Evolutionary conservation across 2,113 vertebrate genomes (phyloP), one percentile per base, ranked within the genome.

Genomic region (Scomber scombrus): DNA sequence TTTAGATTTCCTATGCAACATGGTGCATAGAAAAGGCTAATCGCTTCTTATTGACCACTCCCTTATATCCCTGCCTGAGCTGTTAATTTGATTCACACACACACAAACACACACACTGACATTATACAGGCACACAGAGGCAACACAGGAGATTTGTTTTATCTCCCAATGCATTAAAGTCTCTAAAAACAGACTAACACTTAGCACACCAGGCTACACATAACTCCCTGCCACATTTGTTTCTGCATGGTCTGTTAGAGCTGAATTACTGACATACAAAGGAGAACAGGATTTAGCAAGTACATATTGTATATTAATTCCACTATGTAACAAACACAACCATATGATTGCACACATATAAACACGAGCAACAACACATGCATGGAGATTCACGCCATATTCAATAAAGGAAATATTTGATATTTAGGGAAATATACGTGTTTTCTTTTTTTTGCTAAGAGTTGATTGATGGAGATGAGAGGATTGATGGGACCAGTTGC

Each of bases 1-100:
- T 82, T 31, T 52, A 0, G 5, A 85, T 86, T 91, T 91, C 71
- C 84, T 26, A 43, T 81, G 64, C 21, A 70, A 50, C 62, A 11
- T 16, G 40, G 31, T 57, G 71, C 64, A 71, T 57, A 60, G 58
- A 16, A 75, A 63, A 67, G 29, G 52, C 70, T 83, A 86, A 87
- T 86, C 8, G 19, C 69, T 29, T 78, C 26, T n/a, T 54, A 11
- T 12, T 81, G 85, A 73, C 83, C 83, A 47, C 71, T 75, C 57
- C 78, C 47, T 75, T 12, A 6, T 67, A 63, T 78, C 34, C 56
- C 23, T 55, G 31, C 6, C 18, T 65, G 56, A 82, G 67, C 70
- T 56, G 31, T 65, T 86, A 56, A 60, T 65, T 68, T 69, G 67
- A 80, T 63, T 57, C 71, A 54, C 43, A 51, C 46, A 45, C 40